Evolutionary conservation across 2,888 invertebrate species (phyloP).

Genomic region (Uloborus plumipes): DNA sequence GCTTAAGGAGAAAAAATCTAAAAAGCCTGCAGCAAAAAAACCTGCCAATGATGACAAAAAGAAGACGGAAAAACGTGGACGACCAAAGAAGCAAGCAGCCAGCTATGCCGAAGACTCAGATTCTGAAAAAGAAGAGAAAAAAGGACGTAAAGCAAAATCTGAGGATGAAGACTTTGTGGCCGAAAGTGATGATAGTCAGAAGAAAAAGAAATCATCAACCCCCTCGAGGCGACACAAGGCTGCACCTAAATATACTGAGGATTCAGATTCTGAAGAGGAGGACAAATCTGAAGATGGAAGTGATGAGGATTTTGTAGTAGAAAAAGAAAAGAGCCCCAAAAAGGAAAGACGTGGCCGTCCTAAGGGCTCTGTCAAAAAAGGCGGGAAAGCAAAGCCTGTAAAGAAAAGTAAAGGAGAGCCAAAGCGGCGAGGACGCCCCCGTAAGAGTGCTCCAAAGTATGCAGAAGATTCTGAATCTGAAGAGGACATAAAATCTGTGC

Average conservation of each 20-base stretch:
- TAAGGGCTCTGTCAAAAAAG: neutral
- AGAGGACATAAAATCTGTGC: slow-evolving; percentile 29
- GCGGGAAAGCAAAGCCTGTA: slow-evolving; percentile 18
- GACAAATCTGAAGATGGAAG: slow-evolving; percentile 9
- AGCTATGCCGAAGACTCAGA: neutral
- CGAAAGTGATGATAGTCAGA: neutral
- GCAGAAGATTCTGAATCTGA: slow-evolving; percentile 52
- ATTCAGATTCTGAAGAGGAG: slow-evolving; percentile 18
- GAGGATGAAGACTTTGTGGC: too few relatives aligned
- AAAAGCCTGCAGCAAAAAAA: neutral
- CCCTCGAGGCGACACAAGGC: neutral
- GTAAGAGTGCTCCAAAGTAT: slow-evolving; percentile 30
- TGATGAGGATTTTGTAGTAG: neutral
- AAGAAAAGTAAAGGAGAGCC: neutral
- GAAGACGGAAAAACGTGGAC: slow-evolving; percentile 1
- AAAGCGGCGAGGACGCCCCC: slow-evolving; percentile 11
- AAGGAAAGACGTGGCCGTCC: neutral
- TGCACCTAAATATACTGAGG: slow-evolving; percentile 20
- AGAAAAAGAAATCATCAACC: neutral
- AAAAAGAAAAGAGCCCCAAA: neutral
- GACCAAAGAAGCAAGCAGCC: neutral
- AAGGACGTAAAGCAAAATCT: neutral
- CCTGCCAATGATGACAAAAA: neutral
- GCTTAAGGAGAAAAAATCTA: neutral
- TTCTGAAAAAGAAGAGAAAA: neutral